Percentiles rank a stretch among this genome's conserved stretches.
Evolutionary conservation across 2,888 invertebrate species (phyloP).

Genomic region (Vannuccia rotundouncinata): DNA sequence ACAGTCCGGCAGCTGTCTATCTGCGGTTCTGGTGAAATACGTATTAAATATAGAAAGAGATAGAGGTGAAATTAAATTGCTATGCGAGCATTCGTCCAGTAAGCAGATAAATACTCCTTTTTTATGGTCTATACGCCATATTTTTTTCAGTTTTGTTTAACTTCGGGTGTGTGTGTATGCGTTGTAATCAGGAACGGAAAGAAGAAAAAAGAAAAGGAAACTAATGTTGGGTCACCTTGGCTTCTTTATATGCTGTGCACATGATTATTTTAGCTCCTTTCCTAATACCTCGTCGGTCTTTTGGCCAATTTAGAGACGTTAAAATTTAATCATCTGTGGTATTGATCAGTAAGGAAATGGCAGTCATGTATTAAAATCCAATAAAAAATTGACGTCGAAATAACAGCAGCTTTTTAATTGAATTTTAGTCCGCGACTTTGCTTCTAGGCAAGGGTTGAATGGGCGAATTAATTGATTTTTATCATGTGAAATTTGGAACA

Average conservation of each 20-base stretch:
- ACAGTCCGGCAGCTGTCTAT: conserved; percentile 13
- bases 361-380: conserved; percentile 22
- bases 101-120: background rate
- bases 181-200: background rate
- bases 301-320: conserved; percentile 23
- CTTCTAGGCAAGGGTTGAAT: conserved; percentile 8
- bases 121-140: background rate
- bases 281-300: background rate
- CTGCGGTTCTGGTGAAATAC: background rate
- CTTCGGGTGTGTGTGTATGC: background rate
- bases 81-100: background rate
- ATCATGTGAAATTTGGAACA: conserved; percentile 21
- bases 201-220: background rate
- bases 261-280: background rate
- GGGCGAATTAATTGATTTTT: conserved; percentile 9
- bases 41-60: too few species aligned
- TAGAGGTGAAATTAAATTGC: conserved; percentile 16
- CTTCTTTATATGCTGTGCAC: background rate
- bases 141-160: background rate
- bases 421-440: conserved; percentile 21
- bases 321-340: conserved; percentile 16
- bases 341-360: background rate
- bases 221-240: background rate
- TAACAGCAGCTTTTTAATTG: conserved; percentile 26
- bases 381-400: conserved; percentile 26